Evolutionary conservation across 2,888 invertebrate species (phyloP), one percentile per base, ranked within the genome.

Genomic region (Xestia xanthographa): DNA sequence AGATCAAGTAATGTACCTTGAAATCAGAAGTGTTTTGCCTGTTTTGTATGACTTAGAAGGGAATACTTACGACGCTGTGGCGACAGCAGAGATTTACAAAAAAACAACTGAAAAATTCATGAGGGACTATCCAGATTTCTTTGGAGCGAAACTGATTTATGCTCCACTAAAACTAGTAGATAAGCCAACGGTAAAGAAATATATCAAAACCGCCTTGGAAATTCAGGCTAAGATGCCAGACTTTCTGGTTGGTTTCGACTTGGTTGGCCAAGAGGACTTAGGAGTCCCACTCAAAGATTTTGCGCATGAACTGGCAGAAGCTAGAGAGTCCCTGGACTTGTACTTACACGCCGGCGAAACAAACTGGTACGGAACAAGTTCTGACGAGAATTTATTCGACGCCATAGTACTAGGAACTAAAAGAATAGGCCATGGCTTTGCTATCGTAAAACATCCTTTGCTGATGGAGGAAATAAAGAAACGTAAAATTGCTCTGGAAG

Each of bases 341-440:
- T 98, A 97, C 89, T 98, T 98, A 83, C 98, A 98, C 90, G 98
- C 98, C 0, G 98, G 98, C 1, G 98, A 98, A 94, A 98, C 98
- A 0, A 97, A 98, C 89, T 98, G 98, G 98, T 97, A 96, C 88
- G 98, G 97, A 11, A 94, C 94, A 8, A 91, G 93, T 1, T 97
- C 97, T 0, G 98, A 98, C 90, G 97, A 98, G 85, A 98, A 98
- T 92, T 90, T 98, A 66, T 92, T 98, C 53, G 98, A 98, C 88
- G 98, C 98, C 0, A 94, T 98, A 34, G 92, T 98, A 12, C 93
- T 98, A 38, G 98, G 98, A 56, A 95, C 98, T 0, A 97, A 97
- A 86, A 97, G 98, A 43, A 98, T 98, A 80, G 98, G 98, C 0
- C 98, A 98, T 84, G 98, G 97, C 14, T 98, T 97, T 88, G 98